phyloP scores from a whole-genome alignment of 2,797 vertebrate genomes.

The Podargus strigoides region DNA sequence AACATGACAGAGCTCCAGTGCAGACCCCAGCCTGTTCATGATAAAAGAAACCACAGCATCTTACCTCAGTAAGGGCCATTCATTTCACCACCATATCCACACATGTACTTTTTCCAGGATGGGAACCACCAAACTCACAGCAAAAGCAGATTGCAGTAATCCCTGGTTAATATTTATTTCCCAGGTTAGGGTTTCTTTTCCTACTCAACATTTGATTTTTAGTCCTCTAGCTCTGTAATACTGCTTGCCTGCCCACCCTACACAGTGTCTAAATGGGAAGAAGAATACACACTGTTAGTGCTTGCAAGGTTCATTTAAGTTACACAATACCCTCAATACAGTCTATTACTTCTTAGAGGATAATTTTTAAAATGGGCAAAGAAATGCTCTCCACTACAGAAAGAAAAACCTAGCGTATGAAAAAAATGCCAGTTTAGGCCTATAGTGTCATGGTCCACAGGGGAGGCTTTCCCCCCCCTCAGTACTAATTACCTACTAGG shows the following conservation, averaged over 20 bases:
- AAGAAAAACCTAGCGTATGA: not conserved
- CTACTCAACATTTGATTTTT: not conserved
- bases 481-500: slow-evolving; percentile 26
- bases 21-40: not conserved
- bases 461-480: not conserved
- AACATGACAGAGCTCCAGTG: not conserved
- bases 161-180: not conserved
- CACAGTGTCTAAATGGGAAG: not conserved
- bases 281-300: not conserved
- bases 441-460: not conserved
- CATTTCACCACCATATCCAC: not conserved
- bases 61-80: not conserved
- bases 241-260: not conserved
- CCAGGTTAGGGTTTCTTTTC: not conserved
- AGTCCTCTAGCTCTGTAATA: not conserved
- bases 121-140: slow-evolving; percentile 11
- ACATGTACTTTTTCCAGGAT: not conserved
- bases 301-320: slow-evolving; percentile 31
- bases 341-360: slow-evolving; percentile 4
- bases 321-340: not conserved
- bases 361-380: not conserved
- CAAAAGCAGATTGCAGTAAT: not conserved
- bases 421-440: slow-evolving; percentile 35
- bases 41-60: not conserved
- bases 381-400: not conserved